Conservation (phyloP, 2,113 vertebrate genomes). For the Mustela nigripes region DNA sequence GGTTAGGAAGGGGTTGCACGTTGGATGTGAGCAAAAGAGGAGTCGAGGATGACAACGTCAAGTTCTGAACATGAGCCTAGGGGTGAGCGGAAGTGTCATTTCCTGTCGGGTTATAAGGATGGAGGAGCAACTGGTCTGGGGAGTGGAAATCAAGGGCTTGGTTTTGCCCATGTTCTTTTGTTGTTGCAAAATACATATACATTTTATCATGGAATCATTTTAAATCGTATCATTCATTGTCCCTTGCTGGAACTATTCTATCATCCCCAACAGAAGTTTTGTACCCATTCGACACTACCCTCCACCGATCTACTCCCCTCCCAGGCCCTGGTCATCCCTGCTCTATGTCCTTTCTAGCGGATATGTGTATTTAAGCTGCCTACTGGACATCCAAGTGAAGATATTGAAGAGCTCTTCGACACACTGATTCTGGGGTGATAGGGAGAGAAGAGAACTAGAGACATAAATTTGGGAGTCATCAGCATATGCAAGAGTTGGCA, state of each 20-base stretch:
- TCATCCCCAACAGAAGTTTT: not conserved
- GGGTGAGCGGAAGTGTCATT: not conserved
- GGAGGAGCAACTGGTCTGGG: not conserved
- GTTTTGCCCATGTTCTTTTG: not conserved
- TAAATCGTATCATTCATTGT: not conserved
- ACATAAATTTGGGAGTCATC: not conserved
- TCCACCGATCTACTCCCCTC: fast-evolving
- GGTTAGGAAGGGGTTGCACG: not conserved
- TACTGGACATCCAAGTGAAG: not conserved
- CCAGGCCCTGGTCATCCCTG: not conserved
- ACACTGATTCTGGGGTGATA: not conserved
- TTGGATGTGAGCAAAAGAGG: not conserved
- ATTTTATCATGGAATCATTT: not conserved
- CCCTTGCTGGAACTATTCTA: not conserved
- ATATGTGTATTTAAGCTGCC: not conserved
- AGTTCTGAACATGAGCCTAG: not conserved
- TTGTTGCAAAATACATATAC: not conserved
- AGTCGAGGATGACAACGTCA: not conserved
- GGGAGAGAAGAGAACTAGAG: not conserved
- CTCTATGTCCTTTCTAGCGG: not conserved
- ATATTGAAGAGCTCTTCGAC: not conserved
- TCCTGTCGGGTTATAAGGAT: not conserved
- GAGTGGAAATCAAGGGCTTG: not conserved
- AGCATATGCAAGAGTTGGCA: fast-evolving
- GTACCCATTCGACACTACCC: not conserved